Base-by-base conservation (phyloP, 92 coral and sea anemone species). In the Desmophyllum pertusum region DNA sequence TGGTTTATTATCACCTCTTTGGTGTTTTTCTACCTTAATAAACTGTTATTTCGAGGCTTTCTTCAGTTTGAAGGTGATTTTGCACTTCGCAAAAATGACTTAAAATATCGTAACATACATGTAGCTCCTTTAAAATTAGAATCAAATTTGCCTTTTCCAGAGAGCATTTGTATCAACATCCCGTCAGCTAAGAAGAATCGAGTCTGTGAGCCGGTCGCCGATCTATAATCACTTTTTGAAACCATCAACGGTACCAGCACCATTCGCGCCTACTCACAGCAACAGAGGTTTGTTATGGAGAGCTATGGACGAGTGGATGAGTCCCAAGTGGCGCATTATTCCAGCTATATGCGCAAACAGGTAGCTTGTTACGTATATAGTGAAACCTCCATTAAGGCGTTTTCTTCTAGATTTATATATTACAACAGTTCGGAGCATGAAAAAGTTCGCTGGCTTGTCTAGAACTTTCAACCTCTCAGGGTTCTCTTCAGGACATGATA, bases 131-230 rank as follows among this genome's bases (percentile, higher is more conserved):
- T n/a, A n/a, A n/a, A n/a, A n/a, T n/a, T n/a, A n/a, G 23, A n/a
- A 35, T 41, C 3, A 41, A 41, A 41, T 41, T 7, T 3, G 7
- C 67, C 53, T 75, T 46, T 21, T n/a, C 37, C 83, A 93, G 97
- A 88, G 94, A 65, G 52, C 91, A 43, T 93, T 88, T 42, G 94
- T 91, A 17, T 84, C 97, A n/a, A 53, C 97, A 3, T 91, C 97
- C 14, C 92, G 97, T 21, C 97, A 93, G 81, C 69, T 93, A 45
- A 83, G 81, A 40, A 86, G 97, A 23, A 85, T 93, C 64, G 97
- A 93, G 76, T 93, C 97, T 19, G 89, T 93, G 46, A 93, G 97
- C 37, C 92, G 97, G 23, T 93, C 97, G 9, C 97, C 97, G 21
- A 93, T 93, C 89, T 93, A 88, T 75, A 88, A 71, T 65, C 91